Percentiles rank a stretch among this genome's conserved stretches.
Conservation (phyloP, 2,113 vertebrate genomes). For the Vimba vimba region DNA sequence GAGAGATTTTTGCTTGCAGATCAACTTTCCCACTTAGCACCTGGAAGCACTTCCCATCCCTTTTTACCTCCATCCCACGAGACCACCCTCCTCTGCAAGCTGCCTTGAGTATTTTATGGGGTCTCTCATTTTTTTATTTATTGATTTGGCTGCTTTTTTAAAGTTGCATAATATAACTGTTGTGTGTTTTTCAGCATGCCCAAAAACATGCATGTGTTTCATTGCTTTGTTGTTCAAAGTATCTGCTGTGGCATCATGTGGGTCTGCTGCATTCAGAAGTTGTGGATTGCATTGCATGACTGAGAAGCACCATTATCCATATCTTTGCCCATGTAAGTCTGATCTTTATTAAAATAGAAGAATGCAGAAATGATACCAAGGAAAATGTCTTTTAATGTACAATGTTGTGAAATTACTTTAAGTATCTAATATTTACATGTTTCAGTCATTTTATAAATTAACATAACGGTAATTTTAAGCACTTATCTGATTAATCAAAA, state of each 20-base stretch:
- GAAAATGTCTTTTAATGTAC: not conserved
- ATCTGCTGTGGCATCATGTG: conserved; percentile 44
- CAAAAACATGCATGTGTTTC: conserved; percentile 47
- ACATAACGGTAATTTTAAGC: not conserved
- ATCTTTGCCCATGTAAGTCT: conserved; percentile 35
- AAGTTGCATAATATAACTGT: not conserved
- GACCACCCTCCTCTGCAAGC: conserved; percentile 19
- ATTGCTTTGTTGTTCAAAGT: conserved; percentile 37
- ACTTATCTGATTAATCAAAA: not conserved
- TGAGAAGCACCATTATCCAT: conserved; percentile 36
- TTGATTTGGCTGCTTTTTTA: not conserved
- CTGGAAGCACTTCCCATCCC: not conserved
- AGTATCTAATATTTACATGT: not conserved
- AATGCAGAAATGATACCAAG: not conserved
- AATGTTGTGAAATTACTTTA: not conserved
- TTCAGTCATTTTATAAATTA: not conserved
- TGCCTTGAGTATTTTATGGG: not conserved
- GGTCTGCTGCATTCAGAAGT: conserved; percentile 11
- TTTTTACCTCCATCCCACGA: conserved; percentile 2
- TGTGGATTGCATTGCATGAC: conserved; percentile 43
- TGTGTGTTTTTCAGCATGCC: conserved; percentile 49
- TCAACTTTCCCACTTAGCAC: conserved; percentile 11
- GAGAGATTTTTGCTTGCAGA: conserved; percentile 20
- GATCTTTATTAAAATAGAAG: not conserved
- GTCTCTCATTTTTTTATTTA: not conserved